Percentiles rank a stretch among this genome's conserved stretches.
Conservation (phyloP, 2,888 invertebrate genomes). For the Nomada goodeniana region DNA sequence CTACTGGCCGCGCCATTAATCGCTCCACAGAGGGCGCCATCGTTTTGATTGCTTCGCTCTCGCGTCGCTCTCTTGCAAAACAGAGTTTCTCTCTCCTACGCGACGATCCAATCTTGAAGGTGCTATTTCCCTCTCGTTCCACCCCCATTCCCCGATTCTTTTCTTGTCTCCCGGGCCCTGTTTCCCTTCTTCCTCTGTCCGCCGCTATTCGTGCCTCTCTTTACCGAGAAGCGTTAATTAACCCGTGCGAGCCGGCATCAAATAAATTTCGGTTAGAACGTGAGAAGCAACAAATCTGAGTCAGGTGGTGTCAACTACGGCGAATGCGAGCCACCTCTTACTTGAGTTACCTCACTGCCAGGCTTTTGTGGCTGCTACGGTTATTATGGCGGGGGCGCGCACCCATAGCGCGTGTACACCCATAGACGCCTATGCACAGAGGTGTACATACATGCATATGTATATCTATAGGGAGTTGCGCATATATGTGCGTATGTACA, state of each 20-base stretch:
- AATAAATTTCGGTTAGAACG: constrained; percentile 84
- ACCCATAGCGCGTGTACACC: neutral
- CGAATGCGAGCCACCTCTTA: constrained; percentile 77
- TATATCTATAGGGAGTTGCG: no score
- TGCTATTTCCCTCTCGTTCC: constrained; percentile 26
- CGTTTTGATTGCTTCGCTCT: constrained; percentile 55
- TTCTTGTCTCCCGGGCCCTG: neutral
- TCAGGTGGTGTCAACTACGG: constrained; percentile 83
- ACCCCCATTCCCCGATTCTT: neutral
- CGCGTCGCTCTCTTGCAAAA: constrained; percentile 25
- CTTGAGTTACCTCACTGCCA: constrained; percentile 77
- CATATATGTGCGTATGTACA: neutral
- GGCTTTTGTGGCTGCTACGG: constrained; percentile 73
- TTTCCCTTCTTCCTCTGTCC: neutral
- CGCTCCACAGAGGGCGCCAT: constrained; percentile 35
- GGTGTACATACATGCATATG: no score
- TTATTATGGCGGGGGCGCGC: constrained; percentile 54
- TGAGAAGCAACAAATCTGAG: constrained; percentile 84
- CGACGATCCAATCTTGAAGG: constrained; percentile 34
- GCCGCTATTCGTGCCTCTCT: constrained; percentile 13
- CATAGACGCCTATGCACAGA: neutral
- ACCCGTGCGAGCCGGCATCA: constrained; percentile 81
- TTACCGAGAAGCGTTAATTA: constrained; percentile 78
- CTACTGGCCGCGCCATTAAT: constrained; percentile 36
- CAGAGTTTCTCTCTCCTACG: neutral